Evolutionary conservation across 2,888 invertebrate genomes (phyloP), one percentile per base, ranked within the genome.

Genomic region (Galerucella nymphaeae): DNA sequence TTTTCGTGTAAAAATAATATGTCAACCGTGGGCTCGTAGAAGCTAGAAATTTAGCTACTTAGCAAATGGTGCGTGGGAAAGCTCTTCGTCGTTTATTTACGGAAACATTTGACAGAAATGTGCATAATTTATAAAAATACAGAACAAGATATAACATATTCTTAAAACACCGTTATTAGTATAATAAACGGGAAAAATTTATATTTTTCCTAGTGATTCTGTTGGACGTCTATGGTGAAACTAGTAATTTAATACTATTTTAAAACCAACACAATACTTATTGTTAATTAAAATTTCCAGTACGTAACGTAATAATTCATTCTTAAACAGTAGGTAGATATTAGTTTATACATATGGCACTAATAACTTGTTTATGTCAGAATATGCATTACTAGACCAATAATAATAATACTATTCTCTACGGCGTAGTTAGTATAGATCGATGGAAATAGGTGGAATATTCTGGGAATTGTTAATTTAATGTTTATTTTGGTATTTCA

Each of bases 1-100:
- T 73, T 66, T 69, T 70, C 66, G 57, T 59, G 30, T 64, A 50
- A 70, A 70, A 63, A 66, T 67, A 63, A 66, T 67, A 67, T 53
- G 30, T 53, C 50, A 65, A 23, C n/a, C 14, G 67, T 42, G 58
- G 38, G 14, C 59, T 59, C n/a, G 58, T 59, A 45, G 67, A 58
- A 58, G 67, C 48, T 57, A 55, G 20, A 65, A 30, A 45, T 65
- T 59, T n/a, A 41, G 59, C 41, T 67, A 45, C 58, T 64, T 57
- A 67, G 59, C 16, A 58, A 67, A 67, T 67, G 67, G 18, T 16
- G 38, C 67, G 45, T 59, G 67, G 45, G 23, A 23, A 67, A 67
- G 13, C 38, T 30, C n/a, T 38, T 59, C 59, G 59, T 16, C n/a
- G n/a, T 59, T 38, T 18, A 59, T 59, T 59, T 38, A 59, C 59